Evolutionary conservation across 64 coral and sea anemone species (phyloP).

Genomic region (Montipora sp.): DNA sequence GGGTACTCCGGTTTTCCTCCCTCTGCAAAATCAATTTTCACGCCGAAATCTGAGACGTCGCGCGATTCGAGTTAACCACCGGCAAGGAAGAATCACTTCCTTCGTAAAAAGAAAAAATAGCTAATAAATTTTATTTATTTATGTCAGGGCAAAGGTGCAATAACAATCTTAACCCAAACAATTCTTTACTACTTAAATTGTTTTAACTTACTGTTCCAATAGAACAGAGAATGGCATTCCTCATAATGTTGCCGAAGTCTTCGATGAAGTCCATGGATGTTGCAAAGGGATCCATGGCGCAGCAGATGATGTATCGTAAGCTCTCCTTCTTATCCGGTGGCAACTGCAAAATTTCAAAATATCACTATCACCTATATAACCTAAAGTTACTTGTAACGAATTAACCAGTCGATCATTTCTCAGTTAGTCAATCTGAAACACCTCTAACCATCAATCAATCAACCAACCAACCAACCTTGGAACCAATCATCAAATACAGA

Average conservation of each 20-base stretch:
- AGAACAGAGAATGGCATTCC: slow-evolving; percentile 61
- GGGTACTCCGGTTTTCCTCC: neutral
- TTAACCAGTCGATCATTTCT: neutral
- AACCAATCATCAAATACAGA: too few species aligned
- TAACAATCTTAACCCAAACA: neutral
- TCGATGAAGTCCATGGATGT: slow-evolving; percentile 62
- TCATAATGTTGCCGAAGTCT: slow-evolving; percentile 39
- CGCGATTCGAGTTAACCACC: neutral
- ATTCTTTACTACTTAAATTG: slow-evolving; percentile 3
- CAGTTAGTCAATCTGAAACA: neutral
- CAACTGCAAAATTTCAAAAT: slow-evolving; percentile 51
- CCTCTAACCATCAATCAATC: neutral
- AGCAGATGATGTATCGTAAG: slow-evolving; percentile 61
- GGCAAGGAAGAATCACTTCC: neutral
- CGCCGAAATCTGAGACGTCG: slow-evolving; percentile 8
- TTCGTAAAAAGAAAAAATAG: too few species aligned
- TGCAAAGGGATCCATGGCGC: slow-evolving; percentile 65
- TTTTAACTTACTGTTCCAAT: slow-evolving; percentile 62
- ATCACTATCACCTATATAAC: slow-evolving; percentile 1
- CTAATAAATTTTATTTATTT: neutral
- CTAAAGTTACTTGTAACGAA: neutral
- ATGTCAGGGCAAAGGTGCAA: neutral
- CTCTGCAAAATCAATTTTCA: neutral
- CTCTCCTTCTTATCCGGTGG: neutral
- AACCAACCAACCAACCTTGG: too few species aligned